Evolutionary conservation across 2,113 vertebrate genomes (phyloP).

Genomic region (Atractosteus spatula): DNA sequence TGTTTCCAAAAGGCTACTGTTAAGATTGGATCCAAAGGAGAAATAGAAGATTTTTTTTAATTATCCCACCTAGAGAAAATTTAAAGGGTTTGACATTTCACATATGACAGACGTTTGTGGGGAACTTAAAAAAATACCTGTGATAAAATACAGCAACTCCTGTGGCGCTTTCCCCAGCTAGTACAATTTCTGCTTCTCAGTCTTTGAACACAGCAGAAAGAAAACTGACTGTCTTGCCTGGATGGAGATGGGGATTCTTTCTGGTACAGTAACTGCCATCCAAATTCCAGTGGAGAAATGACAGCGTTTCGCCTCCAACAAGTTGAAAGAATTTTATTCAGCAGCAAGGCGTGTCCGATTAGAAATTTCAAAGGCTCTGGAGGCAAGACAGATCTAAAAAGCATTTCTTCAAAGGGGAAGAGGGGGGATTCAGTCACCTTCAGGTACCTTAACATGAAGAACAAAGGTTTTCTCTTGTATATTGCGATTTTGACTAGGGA

Average conservation of each 20-base stretch:
- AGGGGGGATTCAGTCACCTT: neutral
- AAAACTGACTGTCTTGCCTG: neutral
- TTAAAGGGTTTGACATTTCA: neutral
- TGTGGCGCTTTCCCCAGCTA: neutral
- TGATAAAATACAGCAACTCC: neutral
- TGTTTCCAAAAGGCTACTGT: too few species aligned
- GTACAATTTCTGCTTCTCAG: neutral
- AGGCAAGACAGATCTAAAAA: constrained; percentile 1
- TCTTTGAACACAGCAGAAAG: neutral
- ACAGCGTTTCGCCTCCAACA: neutral
- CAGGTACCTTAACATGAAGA: neutral
- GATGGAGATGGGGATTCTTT: neutral
- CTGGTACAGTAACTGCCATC: constrained; percentile 1
- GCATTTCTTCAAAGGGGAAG: neutral
- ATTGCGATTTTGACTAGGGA: neutral
- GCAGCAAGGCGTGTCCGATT: neutral
- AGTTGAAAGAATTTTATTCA: constrained; percentile 3
- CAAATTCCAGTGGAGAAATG: neutral
- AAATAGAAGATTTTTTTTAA: too few species aligned
- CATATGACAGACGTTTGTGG: neutral
- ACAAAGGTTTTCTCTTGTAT: constrained; percentile 8
- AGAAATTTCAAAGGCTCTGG: constrained; percentile 11
- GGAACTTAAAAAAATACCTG: neutral
- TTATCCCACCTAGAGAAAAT: too few species aligned
- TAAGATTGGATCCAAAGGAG: too few species aligned